Percentiles rank a stretch among this genome's conserved stretches.
These are phyloP conservation scores for Dryas iulia DNA, from an alignment of 1,140 invertebrate species.

Conservation along the genomic window DNA sequence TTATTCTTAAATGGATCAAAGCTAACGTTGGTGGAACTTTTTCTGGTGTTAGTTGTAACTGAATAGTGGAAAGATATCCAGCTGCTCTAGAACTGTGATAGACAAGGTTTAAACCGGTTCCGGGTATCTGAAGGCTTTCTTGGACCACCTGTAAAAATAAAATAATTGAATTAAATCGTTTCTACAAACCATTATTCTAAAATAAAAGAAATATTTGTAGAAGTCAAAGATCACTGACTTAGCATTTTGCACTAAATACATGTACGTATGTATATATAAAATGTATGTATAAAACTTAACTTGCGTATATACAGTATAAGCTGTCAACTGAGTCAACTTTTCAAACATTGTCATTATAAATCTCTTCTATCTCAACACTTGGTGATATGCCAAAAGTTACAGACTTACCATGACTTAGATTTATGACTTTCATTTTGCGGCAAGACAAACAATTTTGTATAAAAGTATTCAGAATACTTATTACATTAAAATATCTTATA, in stretches of 20 bases:
- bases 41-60: conserved; percentile 95
- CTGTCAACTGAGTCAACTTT: conserved; percentile 1
- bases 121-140: conserved; percentile 95
- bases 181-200: not conserved
- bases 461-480: not conserved
- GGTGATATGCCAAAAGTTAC: conserved; percentile 4
- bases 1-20: conserved; percentile 93
- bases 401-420: conserved; percentile 2
- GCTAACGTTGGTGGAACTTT: conserved; percentile 89
- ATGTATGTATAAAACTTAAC: too few relatives aligned
- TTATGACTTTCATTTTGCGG: conserved; percentile 3
- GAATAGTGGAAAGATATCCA: conserved; percentile 96
- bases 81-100: conserved; percentile 96
- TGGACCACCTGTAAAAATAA: conserved; percentile 87
- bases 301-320: not conserved
- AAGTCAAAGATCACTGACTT: not conserved
- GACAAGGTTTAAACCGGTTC: conserved; percentile 94
- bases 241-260: not conserved
- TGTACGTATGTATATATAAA: not conserved
- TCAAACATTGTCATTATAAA: conserved; percentile 9
- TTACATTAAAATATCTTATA: not conserved
- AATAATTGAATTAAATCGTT: not conserved
- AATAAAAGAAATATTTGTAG: not conserved
- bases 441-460: not conserved
- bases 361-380: conserved; percentile 1